Evolutionary conservation across 1,140 invertebrate species (phyloP).

Genomic region (Tribolium madens): DNA sequence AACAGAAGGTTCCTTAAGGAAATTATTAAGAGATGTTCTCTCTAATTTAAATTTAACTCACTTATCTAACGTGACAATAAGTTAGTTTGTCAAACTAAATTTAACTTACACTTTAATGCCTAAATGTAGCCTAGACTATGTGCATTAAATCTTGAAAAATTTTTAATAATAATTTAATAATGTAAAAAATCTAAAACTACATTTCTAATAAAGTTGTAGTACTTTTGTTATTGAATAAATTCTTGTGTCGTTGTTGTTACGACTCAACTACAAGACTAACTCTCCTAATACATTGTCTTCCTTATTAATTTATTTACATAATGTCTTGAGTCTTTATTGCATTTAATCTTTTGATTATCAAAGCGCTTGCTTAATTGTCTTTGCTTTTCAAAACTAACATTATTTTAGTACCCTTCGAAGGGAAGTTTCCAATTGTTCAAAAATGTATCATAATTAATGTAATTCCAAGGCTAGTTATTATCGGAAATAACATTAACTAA

Average conservation of each 20-base stretch:
- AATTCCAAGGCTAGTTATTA: not conserved
- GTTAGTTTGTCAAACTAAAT: not conserved
- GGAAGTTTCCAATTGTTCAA: not conserved
- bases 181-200: not conserved
- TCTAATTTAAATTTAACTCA: not conserved
- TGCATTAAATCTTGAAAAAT: too few relatives aligned
- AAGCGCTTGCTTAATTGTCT: not conserved
- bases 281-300: not conserved
- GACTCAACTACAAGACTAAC: not conserved
- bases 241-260: not conserved
- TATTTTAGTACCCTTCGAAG: not conserved
- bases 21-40: too few relatives aligned
- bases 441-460: not conserved
- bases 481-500: not conserved
- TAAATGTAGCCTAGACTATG: too few relatives aligned
- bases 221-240: not conserved
- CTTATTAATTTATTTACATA: slow-evolving; percentile 12
- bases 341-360: not conserved
- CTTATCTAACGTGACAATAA: not conserved
- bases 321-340: not conserved
- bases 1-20: too few relatives aligned
- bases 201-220: not conserved
- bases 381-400: not conserved
- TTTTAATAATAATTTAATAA: too few relatives aligned
- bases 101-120: not conserved